Base-by-base conservation (phyloP, 2,797 vertebrate species). In the Merluccius polli region DNA sequence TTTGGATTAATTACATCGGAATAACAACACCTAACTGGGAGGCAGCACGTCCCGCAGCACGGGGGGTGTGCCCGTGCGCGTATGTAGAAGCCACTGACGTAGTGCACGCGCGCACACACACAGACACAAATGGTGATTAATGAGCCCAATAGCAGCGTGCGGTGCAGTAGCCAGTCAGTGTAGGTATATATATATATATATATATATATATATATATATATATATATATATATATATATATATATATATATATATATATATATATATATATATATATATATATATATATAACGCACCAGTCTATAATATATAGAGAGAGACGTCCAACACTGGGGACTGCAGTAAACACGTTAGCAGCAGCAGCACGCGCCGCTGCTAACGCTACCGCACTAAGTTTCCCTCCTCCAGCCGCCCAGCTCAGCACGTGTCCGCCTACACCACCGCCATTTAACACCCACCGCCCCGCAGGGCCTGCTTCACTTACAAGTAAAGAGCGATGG, bases 281-380 rank as follows among this genome's bases (percentile, higher is more conserved):
- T 35, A 35, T 35, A 16, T 38, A 16, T 48, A 48, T 48, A 16
- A 2, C 8, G 36, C 13, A 38, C 36, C 36, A 38, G 36, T 12
- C 10, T 12, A 65, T 8, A 29, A 29, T 27, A n/a, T 65, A 79
- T 75, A 79, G 76, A 83, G 80, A 79, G 76, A 83, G 80, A 77
- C 36, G 15, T 75, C 74, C 79, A n/a, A 84, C 87, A 74, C 83
- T 72, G 73, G 84, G 82, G 84, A 88, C 86, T 89, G 89, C 90
- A 88, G 86, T 80, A 86, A 84, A 89, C 79, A 86, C 76, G 73
- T 77, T 81, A 78, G 65, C 78, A 72, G 41, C 78, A 72, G 41
- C 70, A 81, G 72, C 75, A 70, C 68, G 72, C 36, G 77, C 87
- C 83, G 85, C 86, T 82, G 83, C 81, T 81, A 86, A 24, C 75